phyloP scores from a whole-genome alignment of 2,113 vertebrate species.

The Alces alces region DNA sequence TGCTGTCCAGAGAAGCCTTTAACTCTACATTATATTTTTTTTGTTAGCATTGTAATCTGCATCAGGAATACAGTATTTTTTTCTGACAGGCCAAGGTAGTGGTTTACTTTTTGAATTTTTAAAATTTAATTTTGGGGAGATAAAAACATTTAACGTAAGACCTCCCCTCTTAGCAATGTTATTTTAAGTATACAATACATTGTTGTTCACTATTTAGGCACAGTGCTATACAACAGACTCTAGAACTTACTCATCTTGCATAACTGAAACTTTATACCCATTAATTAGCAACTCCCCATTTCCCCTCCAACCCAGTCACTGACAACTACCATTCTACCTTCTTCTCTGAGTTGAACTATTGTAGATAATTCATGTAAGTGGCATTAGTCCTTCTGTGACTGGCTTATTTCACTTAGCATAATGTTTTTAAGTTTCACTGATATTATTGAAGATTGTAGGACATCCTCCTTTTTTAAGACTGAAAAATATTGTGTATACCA shows the following conservation, averaged over 20 bases:
- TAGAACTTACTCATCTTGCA: neutral
- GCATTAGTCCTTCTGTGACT: neutral
- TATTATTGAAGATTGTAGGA: neutral
- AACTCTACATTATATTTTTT: neutral
- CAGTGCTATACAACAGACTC: neutral
- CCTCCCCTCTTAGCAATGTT: neutral
- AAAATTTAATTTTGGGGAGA: neutral
- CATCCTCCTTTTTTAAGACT: neutral
- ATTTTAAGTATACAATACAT: neutral
- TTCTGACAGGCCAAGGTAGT: neutral
- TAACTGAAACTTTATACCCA: neutral
- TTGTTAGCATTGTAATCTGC: neutral
- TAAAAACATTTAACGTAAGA: neutral
- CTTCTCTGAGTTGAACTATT: neutral
- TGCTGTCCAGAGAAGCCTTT: neutral
- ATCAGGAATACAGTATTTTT: neutral
- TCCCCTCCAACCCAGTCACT: neutral
- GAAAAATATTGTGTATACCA: neutral
- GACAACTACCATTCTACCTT: neutral
- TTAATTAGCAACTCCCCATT: neutral
- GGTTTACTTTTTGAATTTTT: neutral
- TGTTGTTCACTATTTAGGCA: neutral
- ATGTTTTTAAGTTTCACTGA: neutral
- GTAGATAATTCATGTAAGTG: neutral
- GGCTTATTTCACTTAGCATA: neutral